Evolutionary conservation across 2,797 vertebrate genomes (phyloP).

Genomic region (Syndactyla subalaris): DNA sequence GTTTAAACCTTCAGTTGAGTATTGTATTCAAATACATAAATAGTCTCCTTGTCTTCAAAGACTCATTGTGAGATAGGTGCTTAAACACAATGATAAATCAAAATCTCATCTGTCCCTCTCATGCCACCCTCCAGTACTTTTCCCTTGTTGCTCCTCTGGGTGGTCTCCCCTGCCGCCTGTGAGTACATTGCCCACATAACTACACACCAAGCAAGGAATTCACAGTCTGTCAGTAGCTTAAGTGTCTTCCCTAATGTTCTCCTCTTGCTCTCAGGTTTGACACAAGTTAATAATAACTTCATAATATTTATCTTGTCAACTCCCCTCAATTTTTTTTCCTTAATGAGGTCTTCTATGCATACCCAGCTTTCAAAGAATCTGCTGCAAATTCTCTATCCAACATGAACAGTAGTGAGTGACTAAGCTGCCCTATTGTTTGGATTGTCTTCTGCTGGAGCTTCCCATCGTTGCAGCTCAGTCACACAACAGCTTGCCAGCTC

Average conservation of each 20-base stretch:
- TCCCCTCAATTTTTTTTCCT: background rate
- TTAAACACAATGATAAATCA: background rate
- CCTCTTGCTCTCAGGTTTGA: constrained; percentile 2
- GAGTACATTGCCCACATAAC: background rate
- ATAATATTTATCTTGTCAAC: background rate
- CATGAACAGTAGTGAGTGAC: background rate
- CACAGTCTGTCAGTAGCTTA: background rate
- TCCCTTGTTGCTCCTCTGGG: background rate
- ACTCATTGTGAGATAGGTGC: background rate
- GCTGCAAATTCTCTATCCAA: background rate
- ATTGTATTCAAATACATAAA: background rate
- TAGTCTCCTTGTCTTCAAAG: background rate
- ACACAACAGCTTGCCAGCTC: background rate
- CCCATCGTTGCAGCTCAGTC: background rate
- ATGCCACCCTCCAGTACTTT: background rate
- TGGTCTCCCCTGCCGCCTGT: background rate
- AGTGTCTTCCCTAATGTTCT: background rate
- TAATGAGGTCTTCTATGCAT: background rate
- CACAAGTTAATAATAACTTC: constrained; percentile 37
- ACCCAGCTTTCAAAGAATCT: background rate
- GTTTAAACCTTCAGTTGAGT: background rate
- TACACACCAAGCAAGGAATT: constrained; percentile 8
- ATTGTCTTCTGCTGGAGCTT: background rate
- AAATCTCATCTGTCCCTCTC: background rate
- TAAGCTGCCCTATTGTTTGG: background rate